Conservation (phyloP, 2,797 vertebrate species). For the Halcyon chelicuti region DNA sequence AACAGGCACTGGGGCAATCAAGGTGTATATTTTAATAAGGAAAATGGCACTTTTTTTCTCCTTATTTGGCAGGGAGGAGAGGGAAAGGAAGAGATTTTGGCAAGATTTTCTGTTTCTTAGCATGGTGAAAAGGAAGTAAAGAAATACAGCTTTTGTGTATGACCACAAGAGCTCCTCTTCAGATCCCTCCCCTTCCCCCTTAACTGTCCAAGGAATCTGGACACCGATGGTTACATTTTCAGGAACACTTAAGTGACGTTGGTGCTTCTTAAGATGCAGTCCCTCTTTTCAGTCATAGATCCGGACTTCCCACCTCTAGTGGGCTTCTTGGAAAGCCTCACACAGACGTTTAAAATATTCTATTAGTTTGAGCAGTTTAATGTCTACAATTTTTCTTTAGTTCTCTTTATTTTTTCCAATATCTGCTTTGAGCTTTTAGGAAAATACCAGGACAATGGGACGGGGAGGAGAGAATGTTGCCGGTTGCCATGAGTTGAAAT, state of each 20-base stretch:
- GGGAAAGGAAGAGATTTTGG: neutral
- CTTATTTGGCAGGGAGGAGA: neutral
- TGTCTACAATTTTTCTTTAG: neutral
- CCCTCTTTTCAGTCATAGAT: neutral
- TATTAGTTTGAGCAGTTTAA: neutral
- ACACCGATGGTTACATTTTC: neutral
- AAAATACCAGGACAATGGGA: neutral
- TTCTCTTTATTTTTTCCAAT: neutral
- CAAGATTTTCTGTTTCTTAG: neutral
- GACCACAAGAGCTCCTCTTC: neutral
- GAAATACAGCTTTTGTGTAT: neutral
- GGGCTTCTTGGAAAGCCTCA: neutral
- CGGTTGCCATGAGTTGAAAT: neutral
- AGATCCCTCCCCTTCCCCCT: neutral
- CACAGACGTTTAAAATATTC: neutral
- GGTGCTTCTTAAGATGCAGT: neutral
- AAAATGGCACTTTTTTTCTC: neutral
- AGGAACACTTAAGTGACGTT: neutral
- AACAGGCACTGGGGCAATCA: neutral
- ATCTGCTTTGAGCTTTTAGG: constrained; percentile 13
- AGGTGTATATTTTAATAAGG: neutral
- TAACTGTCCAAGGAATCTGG: neutral
- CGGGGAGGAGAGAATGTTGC: neutral
- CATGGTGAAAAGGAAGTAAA: neutral
- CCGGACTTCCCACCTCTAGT: neutral